Evolutionary conservation across 2,797 vertebrate species (phyloP).

Genomic region (Characodon lateralis): DNA sequence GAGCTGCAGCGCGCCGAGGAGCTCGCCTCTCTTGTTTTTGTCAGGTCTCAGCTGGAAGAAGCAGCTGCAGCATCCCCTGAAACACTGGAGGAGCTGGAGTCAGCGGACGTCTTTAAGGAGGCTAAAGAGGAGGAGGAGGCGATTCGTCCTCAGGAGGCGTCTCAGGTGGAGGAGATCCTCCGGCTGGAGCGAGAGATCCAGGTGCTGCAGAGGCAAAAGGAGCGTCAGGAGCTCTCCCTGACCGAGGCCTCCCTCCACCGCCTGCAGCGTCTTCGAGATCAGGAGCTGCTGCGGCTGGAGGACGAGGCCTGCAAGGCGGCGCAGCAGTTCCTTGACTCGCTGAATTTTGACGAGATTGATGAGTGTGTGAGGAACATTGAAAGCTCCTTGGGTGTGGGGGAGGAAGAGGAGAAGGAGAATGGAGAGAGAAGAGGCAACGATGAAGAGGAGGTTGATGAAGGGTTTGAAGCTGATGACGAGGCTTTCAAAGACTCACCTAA

Average conservation of each 20-base stretch:
- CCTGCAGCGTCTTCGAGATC: constrained; percentile 89
- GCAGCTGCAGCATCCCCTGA: neutral
- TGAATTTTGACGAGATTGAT: constrained; percentile 97
- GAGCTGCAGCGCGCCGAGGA: constrained; percentile 50
- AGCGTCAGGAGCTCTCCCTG: constrained; percentile 91
- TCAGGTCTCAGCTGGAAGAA: constrained; percentile 26
- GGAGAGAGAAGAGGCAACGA: constrained; percentile 62
- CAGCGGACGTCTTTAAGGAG: neutral
- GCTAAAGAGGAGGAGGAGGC: constrained; percentile 19
- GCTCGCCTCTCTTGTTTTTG: constrained; percentile 54
- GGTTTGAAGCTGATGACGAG: constrained; percentile 93
- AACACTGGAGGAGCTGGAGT: constrained; percentile 10
- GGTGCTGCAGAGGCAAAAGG: constrained; percentile 88
- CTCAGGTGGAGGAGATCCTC: constrained; percentile 96
- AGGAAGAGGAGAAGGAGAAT: constrained; percentile 46
- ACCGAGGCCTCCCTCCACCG: constrained; percentile 88
- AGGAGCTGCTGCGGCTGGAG: constrained; percentile 89
- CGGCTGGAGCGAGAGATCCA: constrained; percentile 95
- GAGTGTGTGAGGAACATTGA: constrained; percentile 95
- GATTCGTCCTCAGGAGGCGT: constrained; percentile 84
- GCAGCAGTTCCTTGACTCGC: constrained; percentile 94
- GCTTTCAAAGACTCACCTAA: constrained; percentile 96
- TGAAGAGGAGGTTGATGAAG: constrained; percentile 94
- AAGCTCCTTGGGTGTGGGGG: constrained; percentile 82
- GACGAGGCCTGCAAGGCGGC: constrained; percentile 94